Percentiles rank a stretch among this genome's conserved stretches.
Conservation (phyloP, 37 sponge, comb jelly and placozoan genomes). For the Cladorhizidae sp. region DNA sequence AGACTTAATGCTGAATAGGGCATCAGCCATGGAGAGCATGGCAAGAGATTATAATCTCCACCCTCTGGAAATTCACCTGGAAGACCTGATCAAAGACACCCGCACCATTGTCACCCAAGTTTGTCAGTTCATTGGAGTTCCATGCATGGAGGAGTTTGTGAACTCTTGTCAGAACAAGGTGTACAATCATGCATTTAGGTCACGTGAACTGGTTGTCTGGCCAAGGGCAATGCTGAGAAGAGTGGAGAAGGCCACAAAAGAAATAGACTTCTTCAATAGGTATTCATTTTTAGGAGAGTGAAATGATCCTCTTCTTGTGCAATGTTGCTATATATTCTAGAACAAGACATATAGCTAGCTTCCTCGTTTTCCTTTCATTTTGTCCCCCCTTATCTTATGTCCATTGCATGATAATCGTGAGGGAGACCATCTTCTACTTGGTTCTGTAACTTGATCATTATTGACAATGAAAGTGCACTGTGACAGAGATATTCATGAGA, state of each 20-base stretch:
- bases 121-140: conserved; percentile 15
- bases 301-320: no score
- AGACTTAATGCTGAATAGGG: background rate
- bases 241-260: background rate
- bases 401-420: no score
- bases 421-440: no score
- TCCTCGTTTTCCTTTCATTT: no score
- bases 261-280: conserved; percentile 13
- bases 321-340: no score
- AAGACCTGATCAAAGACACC: conserved; percentile 27
- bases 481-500: no score
- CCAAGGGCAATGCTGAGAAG: background rate
- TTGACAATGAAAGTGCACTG: no score
- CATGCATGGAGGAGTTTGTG: conserved; percentile 26
- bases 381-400: no score
- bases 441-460: no score
- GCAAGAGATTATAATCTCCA: background rate
- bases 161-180: conserved; percentile 1
- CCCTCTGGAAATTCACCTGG: conserved; percentile 17
- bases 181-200: background rate
- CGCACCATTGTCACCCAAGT: background rate
- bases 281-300: conserved; percentile 23
- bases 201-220: conserved; percentile 30
- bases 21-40: conserved; percentile 8
- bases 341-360: no score